phyloP scores from a whole-genome alignment of 2,888 invertebrate species.

The Drosophila tripunctata region DNA sequence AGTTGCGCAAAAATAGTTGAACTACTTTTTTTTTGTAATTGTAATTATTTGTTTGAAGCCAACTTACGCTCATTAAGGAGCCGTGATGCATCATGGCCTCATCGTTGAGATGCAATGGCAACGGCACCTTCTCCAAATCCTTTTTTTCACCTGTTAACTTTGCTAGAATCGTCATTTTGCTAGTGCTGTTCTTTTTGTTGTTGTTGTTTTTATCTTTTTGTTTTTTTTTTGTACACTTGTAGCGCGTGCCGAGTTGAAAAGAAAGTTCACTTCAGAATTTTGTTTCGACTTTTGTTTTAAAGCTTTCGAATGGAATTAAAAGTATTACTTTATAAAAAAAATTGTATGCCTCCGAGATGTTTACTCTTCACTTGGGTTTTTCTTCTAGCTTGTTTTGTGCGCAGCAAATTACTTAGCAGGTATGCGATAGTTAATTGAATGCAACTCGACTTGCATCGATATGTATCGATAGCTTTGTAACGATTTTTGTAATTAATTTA shows the following conservation, averaged over 20 bases:
- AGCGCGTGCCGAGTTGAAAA: no score
- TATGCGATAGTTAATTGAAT: conserved; percentile 20
- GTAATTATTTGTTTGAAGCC: background rate
- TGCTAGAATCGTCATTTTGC: conserved; percentile 91
- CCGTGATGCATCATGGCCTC: conserved; percentile 74
- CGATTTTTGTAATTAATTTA: no score
- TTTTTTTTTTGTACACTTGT: conserved; percentile 3
- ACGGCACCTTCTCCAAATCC: conserved; percentile 86
- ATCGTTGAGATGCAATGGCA: conserved; percentile 86
- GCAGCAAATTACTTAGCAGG: conserved; percentile 44
- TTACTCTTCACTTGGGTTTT: conserved; percentile 62
- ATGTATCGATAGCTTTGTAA: conserved; percentile 1
- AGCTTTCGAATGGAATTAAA: conserved; percentile 19
- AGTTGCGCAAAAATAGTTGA: conserved; percentile 59
- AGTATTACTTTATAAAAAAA: conserved; percentile 10
- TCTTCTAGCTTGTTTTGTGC: conserved; percentile 37
- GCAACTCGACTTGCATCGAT: background rate
- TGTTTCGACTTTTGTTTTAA: conserved; percentile 25
- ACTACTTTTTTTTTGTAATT: no score
- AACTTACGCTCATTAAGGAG: conserved; percentile 77
- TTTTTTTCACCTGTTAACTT: conserved; percentile 91
- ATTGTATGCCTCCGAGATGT: conserved; percentile 35
- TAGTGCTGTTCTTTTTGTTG: no score
- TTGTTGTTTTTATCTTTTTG: no score
- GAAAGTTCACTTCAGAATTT: conserved; percentile 37